A percentile compares a stretch with the other conserved stretches of the same genome.
Conservation (phyloP, 2,888 invertebrate genomes). For the Habrosyne pyritoides region DNA sequence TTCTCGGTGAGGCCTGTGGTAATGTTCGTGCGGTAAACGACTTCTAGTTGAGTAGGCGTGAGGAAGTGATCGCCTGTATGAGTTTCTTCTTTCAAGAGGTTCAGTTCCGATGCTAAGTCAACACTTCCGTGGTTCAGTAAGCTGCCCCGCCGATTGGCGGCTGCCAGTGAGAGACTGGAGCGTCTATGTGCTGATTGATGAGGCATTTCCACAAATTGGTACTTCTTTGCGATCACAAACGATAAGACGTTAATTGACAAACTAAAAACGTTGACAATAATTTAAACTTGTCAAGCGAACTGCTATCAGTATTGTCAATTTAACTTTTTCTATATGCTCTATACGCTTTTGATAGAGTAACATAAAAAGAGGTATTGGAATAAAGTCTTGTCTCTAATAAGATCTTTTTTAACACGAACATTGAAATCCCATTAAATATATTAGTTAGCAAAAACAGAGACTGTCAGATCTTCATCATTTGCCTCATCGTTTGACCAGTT, state of each 20-base stretch:
- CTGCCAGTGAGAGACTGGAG: constrained; percentile 45
- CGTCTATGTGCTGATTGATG: constrained; percentile 34
- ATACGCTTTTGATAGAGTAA: too few relatives aligned
- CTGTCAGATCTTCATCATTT: too few relatives aligned
- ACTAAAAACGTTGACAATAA: too few relatives aligned
- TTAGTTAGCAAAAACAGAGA: too few relatives aligned
- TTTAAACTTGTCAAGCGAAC: not conserved
- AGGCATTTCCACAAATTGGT: constrained; percentile 36
- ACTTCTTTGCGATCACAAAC: not conserved
- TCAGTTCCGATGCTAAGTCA: constrained; percentile 47
- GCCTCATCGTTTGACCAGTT: too few relatives aligned
- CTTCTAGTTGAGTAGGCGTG: constrained; percentile 66
- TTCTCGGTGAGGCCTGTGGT: constrained; percentile 78
- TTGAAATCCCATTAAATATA: too few relatives aligned
- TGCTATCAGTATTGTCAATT: not conserved
- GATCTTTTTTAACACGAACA: too few relatives aligned
- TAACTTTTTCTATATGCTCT: too few relatives aligned
- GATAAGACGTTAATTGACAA: too few relatives aligned
- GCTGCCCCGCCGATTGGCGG: constrained; percentile 35
- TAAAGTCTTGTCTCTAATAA: too few relatives aligned
- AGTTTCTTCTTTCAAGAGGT: constrained; percentile 63
- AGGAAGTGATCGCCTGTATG: constrained; percentile 75
- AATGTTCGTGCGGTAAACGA: constrained; percentile 71
- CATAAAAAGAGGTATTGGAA: too few relatives aligned
- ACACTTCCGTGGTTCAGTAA: constrained; percentile 27